phyloP scores from a whole-genome alignment of 2,888 invertebrate genomes.

The Acanthococcus lagerstroemiae region DNA sequence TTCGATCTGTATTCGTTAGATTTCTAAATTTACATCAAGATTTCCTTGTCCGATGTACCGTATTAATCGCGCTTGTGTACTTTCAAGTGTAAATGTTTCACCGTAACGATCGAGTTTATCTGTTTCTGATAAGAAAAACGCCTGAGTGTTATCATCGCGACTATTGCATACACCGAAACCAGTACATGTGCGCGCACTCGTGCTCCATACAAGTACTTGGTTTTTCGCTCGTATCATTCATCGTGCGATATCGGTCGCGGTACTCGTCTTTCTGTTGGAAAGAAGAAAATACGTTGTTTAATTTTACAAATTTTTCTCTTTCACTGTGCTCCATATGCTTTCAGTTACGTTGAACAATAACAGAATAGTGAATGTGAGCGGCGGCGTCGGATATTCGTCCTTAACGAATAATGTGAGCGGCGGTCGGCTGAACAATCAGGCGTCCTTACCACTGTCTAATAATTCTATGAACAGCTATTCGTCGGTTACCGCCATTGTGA shows the following conservation, averaged over 20 bases:
- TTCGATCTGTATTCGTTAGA: background rate
- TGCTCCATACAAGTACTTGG: background rate
- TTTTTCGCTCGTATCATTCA: too few species aligned
- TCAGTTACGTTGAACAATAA: slow-evolving; percentile 19
- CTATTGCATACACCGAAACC: too few species aligned
- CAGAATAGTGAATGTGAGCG: slow-evolving; percentile 5
- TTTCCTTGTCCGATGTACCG: background rate
- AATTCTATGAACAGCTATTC: slow-evolving; percentile 8
- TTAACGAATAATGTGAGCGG: slow-evolving; percentile 7
- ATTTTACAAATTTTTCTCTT: background rate
- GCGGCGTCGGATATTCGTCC: slow-evolving; percentile 2
- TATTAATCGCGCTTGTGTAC: background rate
- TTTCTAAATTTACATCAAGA: background rate
- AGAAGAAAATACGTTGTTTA: too few species aligned
- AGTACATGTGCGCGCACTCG: background rate
- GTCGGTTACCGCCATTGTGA: slow-evolving; percentile 8
- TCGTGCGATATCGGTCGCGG: too few species aligned
- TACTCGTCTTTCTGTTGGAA: too few species aligned
- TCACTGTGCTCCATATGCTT: background rate
- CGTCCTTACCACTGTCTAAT: background rate
- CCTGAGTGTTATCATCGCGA: too few species aligned
- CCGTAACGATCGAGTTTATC: background rate
- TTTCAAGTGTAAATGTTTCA: background rate
- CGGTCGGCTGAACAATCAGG: slow-evolving; percentile 7
- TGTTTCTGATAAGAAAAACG: too few species aligned